Conservation (phyloP, 2,797 vertebrate species). For the Gymnoscopelus microlampas region DNA sequence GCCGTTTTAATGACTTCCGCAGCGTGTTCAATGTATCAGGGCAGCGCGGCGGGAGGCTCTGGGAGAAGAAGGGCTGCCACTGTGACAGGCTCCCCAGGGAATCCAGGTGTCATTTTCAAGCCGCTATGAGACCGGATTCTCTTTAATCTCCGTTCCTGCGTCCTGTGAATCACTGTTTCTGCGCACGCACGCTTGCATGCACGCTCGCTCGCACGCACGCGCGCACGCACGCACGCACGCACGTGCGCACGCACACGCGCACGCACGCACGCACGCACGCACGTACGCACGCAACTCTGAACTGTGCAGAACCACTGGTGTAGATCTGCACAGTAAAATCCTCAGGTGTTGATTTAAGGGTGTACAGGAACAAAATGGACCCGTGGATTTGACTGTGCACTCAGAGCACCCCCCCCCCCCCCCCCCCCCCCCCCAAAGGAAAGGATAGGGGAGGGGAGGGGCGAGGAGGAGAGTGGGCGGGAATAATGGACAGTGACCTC, state of each 20-base stretch:
- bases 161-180: slow-evolving; percentile 46
- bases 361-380: no score
- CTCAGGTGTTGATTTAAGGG: no score
- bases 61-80: slow-evolving; percentile 38
- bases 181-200: not conserved
- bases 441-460: no score
- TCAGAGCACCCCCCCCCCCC: no score
- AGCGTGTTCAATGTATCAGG: slow-evolving; percentile 55
- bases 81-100: slow-evolving; percentile 58
- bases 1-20: slow-evolving; percentile 73
- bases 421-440: no score
- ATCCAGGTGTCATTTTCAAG: slow-evolving; percentile 67
- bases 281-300: slow-evolving; percentile 2
- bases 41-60: slow-evolving; percentile 9
- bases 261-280: slow-evolving; percentile 15
- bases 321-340: no score
- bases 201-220: not conserved
- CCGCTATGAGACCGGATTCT: slow-evolving; percentile 67
- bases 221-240: slow-evolving; percentile 5
- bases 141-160: slow-evolving; percentile 51
- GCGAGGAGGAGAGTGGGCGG: no score
- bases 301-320: no score
- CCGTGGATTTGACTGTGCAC: no score
- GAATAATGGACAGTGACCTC: no score
- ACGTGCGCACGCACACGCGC: not conserved